Conservation (phyloP, 2,797 vertebrate species). For the Anabas testudineus region DNA sequence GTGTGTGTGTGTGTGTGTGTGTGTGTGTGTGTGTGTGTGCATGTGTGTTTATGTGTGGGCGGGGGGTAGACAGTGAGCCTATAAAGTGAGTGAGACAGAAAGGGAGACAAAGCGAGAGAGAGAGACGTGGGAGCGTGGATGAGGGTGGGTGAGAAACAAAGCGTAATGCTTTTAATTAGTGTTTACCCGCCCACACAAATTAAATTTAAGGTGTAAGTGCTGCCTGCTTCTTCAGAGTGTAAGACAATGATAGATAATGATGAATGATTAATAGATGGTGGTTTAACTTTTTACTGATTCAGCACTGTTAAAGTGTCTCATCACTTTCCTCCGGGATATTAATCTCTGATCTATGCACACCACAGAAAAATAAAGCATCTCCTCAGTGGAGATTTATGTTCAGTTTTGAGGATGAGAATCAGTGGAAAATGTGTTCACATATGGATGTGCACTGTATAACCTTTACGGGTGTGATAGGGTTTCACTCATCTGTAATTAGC, state of each 20-base stretch:
- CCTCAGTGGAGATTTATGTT: constrained; percentile 43
- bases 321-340: constrained; percentile 47
- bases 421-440: constrained; percentile 44
- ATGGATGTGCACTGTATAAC: constrained; percentile 57
- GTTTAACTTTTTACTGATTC: constrained; percentile 56
- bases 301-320: constrained; percentile 47
- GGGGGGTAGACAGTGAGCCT: constrained; percentile 38
- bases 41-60: too few species aligned
- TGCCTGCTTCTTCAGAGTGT: constrained; percentile 14
- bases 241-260: constrained; percentile 51
- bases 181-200: constrained; percentile 54
- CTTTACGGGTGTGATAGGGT: constrained; percentile 18
- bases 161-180: constrained; percentile 63
- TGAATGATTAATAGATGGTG: constrained; percentile 67
- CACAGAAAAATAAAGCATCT: constrained; percentile 47
- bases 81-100: constrained; percentile 39
- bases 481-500: constrained; percentile 41
- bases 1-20: too few species aligned
- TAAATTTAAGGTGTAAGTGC: constrained; percentile 43
- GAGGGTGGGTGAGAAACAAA: constrained; percentile 53
- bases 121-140: constrained; percentile 28
- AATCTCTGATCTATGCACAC: constrained; percentile 59
- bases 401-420: constrained; percentile 32
- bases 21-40: too few species aligned
- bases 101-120: constrained; percentile 14